Conservation (phyloP, 2,113 vertebrate species). For the Antechinus stuartii region DNA sequence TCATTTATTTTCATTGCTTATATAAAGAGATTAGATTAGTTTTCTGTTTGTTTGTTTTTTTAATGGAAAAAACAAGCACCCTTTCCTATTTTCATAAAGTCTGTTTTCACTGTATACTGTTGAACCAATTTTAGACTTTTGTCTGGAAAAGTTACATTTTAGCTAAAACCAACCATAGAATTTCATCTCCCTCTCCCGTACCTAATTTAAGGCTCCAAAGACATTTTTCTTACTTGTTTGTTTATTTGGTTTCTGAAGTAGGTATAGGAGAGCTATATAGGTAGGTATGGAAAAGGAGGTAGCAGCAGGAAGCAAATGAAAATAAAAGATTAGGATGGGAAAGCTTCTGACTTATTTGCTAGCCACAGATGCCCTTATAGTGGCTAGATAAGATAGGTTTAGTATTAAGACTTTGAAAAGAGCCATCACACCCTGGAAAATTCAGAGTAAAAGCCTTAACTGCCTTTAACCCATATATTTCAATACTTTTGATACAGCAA, state of each 20-base stretch:
- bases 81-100: conserved; percentile 36
- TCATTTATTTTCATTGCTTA: conserved; percentile 18
- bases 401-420: conserved; percentile 63
- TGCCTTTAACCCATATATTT: conserved; percentile 46
- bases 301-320: conserved; percentile 41
- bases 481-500: conserved; percentile 10
- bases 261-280: conserved; percentile 1
- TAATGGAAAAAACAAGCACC: not conserved
- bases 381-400: conserved; percentile 46
- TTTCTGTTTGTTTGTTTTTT: not conserved
- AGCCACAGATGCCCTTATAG: conserved; percentile 47
- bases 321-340: conserved; percentile 38
- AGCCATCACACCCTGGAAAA: conserved; percentile 46
- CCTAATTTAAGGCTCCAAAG: not conserved
- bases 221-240: not conserved
- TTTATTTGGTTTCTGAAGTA: conserved; percentile 38
- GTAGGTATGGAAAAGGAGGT: not conserved
- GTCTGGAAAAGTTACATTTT: conserved; percentile 45
- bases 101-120: conserved; percentile 41
- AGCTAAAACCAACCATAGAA: conserved; percentile 43
- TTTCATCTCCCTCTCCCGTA: not conserved
- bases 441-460: conserved; percentile 28
- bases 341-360: conserved; percentile 41
- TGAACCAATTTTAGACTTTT: not conserved
- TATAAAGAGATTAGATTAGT: not conserved